Evolutionary conservation across 2,113 vertebrate species (phyloP).

Genomic region (Anhinga anhinga): DNA sequence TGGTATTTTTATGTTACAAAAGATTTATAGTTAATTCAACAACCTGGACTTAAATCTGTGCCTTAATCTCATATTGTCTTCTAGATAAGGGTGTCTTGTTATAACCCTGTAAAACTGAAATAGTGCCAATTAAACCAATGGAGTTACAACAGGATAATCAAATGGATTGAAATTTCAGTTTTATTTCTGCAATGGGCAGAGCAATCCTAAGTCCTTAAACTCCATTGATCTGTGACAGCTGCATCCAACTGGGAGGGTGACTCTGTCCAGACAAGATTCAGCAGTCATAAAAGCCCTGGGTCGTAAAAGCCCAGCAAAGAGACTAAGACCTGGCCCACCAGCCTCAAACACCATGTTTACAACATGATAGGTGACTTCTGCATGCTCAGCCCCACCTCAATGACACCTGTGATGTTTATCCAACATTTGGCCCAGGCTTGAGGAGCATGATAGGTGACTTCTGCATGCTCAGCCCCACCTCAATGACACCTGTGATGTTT

Average conservation of each 20-base stretch:
- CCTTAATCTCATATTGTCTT: neutral
- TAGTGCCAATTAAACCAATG: neutral
- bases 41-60: neutral
- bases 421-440: neutral
- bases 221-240: neutral
- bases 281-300: neutral
- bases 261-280: neutral
- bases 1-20: neutral
- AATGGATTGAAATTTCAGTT: neutral
- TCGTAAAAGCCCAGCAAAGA: neutral
- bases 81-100: neutral
- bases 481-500: neutral
- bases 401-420: neutral
- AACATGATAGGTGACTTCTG: too few species aligned
- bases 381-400: too few species aligned
- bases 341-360: neutral
- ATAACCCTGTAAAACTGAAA: neutral
- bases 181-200: neutral
- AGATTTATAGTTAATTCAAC: neutral
- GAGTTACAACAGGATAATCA: neutral
- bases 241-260: fast-evolving
- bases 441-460: neutral
- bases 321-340: neutral
- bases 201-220: neutral
- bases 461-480: too few species aligned